Base-by-base conservation (phyloP, 2,888 invertebrate species). In the Dryobotodes eremita region DNA sequence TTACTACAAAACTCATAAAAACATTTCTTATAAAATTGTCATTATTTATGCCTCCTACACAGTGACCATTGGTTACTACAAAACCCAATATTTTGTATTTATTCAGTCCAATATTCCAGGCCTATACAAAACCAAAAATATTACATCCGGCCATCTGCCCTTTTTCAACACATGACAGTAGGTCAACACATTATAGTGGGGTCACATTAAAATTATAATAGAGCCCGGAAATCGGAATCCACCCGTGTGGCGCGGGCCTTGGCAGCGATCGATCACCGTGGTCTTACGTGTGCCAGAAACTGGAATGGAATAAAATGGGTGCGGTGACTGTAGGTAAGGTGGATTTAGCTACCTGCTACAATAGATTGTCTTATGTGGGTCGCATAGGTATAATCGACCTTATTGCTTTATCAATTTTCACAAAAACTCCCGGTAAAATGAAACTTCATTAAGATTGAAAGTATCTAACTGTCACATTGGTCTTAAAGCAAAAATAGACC, bases 171-270 rank as follows among this genome's bases (percentile, higher is more conserved):
- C 71, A 79, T 76, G 77, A 86, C 85, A 79, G 80, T 73, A 82
- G 82, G 87, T 78, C 87, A 83, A 82, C 81, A 84, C 62, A 85
- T 79, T 79, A 85, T 75, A 64, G 73, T 84, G 73, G 46, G 84
- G 80, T 36, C 77, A 84, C 84, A 88, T 88, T 88, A 87, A 88
- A 88, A 87, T 88, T 86, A 87, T 88, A 88, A 88, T 88, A 78
- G 86, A 79, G 15, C 31, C 68, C 82, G 88, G 88, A 88, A 88
- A 88, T 88, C 86, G 77, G 88, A 89, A 78, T 85, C 77, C 64
- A 68, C 82, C 90, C 80, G 83, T 89, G 86, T 89, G 83, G 82
- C 66, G 66, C 79, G 75, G 64, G 70, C 77, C 71, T 72, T 65
- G 77, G 48, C 64, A 48, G 65, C 87, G 87, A 90, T 90, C 90